These are phyloP conservation scores for Sebastes itinus DNA, from an alignment of 2,797 vertebrate genomes.

Conservation along the genomic window DNA sequence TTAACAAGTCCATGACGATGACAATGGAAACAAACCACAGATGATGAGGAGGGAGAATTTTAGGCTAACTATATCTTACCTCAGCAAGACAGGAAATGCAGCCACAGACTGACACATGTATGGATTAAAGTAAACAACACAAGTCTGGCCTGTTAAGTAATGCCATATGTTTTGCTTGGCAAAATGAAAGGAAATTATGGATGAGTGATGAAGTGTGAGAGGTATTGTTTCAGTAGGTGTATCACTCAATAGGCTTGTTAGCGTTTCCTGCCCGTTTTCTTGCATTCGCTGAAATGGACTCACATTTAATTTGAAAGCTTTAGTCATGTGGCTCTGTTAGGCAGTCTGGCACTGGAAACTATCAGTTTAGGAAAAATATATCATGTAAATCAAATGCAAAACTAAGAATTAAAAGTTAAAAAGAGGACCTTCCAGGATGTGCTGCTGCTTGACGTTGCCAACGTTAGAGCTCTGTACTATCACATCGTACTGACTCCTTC, in stretches of 20 bases:
- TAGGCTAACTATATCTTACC: not conserved
- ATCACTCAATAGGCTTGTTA: not conserved
- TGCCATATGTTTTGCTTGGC: slow-evolving; percentile 35
- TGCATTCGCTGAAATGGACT: not conserved
- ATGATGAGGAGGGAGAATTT: not conserved
- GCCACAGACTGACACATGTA: slow-evolving; percentile 17
- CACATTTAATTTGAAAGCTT: not conserved
- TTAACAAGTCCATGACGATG: not conserved
- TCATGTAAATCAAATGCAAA: not conserved
- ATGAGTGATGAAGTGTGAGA: slow-evolving; percentile 4
- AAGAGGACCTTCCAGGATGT: not conserved
- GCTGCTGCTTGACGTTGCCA: not conserved
- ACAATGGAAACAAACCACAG: not conserved
- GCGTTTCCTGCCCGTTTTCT: not conserved
- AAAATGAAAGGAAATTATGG: not conserved
- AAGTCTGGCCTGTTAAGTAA: slow-evolving; percentile 23
- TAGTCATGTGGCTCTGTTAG: not conserved
- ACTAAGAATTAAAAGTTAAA: not conserved
- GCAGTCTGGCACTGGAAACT: not conserved
- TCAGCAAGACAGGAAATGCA: slow-evolving; percentile 31
- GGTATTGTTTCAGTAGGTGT: not conserved
- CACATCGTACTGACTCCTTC: not conserved
- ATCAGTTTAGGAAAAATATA: not conserved
- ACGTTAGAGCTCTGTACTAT: not conserved
- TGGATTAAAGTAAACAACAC: slow-evolving; percentile 34